These are phyloP conservation scores for Isichthys henryi DNA, from an alignment of 2,113 vertebrate genomes.

Conservation along the genomic window DNA sequence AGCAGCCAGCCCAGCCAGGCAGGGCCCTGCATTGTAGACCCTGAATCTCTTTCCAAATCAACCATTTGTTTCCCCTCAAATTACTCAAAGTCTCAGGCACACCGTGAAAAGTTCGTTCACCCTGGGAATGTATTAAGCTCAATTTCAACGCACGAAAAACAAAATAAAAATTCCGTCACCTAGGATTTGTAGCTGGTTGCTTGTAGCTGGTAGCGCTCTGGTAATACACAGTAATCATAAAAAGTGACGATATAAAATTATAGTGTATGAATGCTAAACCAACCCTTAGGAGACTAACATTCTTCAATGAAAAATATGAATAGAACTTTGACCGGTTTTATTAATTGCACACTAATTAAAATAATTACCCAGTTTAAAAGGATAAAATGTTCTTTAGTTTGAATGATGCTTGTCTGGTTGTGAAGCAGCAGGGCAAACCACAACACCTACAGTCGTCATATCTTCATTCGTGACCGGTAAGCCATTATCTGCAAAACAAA, in stretches of 20 bases:
- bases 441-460: background rate
- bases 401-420: background rate
- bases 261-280: background rate
- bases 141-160: background rate
- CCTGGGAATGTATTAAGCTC: background rate
- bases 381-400: background rate
- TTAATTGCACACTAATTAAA: conserved; percentile 1
- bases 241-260: background rate
- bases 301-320: background rate
- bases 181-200: background rate
- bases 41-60: background rate
- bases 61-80: background rate
- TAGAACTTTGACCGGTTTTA: background rate
- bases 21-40: background rate
- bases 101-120: background rate
- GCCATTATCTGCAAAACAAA: conserved; percentile 8
- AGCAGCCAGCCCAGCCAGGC: background rate
- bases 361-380: background rate
- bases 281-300: background rate
- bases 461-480: conserved; percentile 12
- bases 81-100: background rate
- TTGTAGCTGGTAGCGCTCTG: background rate
- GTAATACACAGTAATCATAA: background rate
- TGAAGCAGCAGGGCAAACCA: background rate
- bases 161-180: background rate